Conservation (phyloP, 2,113 vertebrate genomes). For the Oncorhynchus gorbuscha region DNA sequence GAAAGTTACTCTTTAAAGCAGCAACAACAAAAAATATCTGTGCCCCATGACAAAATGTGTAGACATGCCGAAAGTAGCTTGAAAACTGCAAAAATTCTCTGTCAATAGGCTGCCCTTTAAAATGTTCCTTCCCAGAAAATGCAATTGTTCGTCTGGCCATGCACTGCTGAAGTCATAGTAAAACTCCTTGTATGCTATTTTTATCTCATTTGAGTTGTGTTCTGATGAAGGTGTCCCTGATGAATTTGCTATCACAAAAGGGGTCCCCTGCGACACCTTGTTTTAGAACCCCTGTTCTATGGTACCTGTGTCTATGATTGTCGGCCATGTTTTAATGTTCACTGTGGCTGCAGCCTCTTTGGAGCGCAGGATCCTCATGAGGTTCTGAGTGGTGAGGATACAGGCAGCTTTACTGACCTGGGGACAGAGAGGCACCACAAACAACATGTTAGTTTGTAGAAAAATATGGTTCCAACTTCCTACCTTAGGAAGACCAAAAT, state of each 20-base stretch:
- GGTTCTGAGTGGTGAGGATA: constrained; percentile 92
- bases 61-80: too few relatives aligned
- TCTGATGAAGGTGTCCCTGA: too few relatives aligned
- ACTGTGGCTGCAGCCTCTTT: constrained; percentile 90
- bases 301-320: constrained; percentile 94
- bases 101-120: too few relatives aligned
- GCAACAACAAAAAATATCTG: too few relatives aligned
- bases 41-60: too few relatives aligned
- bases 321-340: constrained; percentile 97
- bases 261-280: background rate
- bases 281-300: background rate
- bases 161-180: too few relatives aligned
- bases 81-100: too few relatives aligned
- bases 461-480: background rate
- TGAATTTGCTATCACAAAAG: too few relatives aligned
- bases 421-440: constrained; percentile 17
- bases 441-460: background rate
- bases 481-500: background rate
- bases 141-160: too few relatives aligned
- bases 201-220: too few relatives aligned
- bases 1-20: too few relatives aligned
- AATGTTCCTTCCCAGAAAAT: background rate
- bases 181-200: too few relatives aligned
- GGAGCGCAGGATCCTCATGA: constrained; percentile 88
- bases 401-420: constrained; percentile 97